Base-by-base conservation (phyloP, 2,888 invertebrate species). In the Phortica okadai region DNA sequence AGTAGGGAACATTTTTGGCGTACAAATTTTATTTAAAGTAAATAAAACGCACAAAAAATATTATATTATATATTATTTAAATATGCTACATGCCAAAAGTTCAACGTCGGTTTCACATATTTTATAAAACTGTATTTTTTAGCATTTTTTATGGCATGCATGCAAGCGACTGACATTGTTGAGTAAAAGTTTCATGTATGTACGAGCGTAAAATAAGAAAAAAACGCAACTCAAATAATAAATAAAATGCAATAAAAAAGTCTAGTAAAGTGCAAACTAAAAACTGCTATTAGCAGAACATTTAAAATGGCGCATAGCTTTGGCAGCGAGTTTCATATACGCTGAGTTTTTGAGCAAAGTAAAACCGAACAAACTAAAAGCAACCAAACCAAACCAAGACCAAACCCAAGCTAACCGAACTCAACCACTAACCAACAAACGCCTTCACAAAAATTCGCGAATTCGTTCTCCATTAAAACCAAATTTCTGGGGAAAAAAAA, bases 271-370 rank as follows among this genome's bases (percentile, higher is more conserved):
- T 21, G 42, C 75, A 59, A 79, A 76, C 73, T 64, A 45, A 41
- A 70, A 79, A 77, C 76, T 78, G 80, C 81, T 86, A 81, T 82
- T 84, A 81, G 81, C 82, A 84, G 80, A 76, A 73, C 76, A 80
- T 85, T 86, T 87, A 78, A 81, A 77, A 74, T 73, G 77, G 50
- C 25, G 5, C 42, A 67, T 14, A 50, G 69, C 69, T 50, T 70
- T 70, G 42, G 69, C 33, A 66, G 66, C 21, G 50, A 70, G 69
- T 16, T 42, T 41, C 3, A 56, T 14, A 56, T 56, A 16, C 56
- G 59, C 59, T 69, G 62, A 16, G 25, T 8, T 8, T 50, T 3
- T 1, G 62, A 16, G 11, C 25, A 4, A 62, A 62, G 16, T 62
- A 21, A 62, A 62, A 16, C 25, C 21, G 10, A 10, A 7, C 16